These are phyloP conservation scores for Periparus ater DNA, from an alignment of 2,797 vertebrate species.

Conservation along the genomic window DNA sequence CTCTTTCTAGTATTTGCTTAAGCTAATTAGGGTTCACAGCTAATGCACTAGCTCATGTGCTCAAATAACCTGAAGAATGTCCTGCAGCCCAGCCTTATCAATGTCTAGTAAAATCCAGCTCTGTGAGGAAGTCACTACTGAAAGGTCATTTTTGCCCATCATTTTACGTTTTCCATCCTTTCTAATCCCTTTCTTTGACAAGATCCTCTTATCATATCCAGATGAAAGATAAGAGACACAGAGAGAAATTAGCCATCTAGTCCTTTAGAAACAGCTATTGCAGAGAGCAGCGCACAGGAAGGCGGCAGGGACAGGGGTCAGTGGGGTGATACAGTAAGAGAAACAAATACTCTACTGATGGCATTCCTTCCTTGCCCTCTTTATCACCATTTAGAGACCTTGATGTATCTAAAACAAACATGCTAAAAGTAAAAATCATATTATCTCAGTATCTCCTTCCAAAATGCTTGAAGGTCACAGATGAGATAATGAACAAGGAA, in stretches of 20 bases:
- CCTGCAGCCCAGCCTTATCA: not conserved
- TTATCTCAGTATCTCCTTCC: not conserved
- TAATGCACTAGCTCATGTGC: not conserved
- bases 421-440: not conserved
- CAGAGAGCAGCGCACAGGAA: not conserved
- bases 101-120: not conserved
- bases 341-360: not conserved
- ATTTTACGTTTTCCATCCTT: not conserved
- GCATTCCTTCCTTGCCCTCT: not conserved
- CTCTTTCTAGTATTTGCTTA: not conserved
- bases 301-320: accelerated
- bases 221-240: not conserved
- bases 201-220: not conserved
- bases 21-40: not conserved
- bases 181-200: not conserved
- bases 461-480: slow-evolving; percentile 52
- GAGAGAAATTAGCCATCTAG: not conserved
- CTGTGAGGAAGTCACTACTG: not conserved
- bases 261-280: not conserved
- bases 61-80: not conserved
- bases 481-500: slow-evolving; percentile 44
- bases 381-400: not conserved
- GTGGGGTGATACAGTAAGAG: not conserved
- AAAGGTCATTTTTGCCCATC: not conserved
- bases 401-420: not conserved